phyloP scores from a whole-genome alignment of 2,797 vertebrate species.

The Epinephelus malabaricus region DNA sequence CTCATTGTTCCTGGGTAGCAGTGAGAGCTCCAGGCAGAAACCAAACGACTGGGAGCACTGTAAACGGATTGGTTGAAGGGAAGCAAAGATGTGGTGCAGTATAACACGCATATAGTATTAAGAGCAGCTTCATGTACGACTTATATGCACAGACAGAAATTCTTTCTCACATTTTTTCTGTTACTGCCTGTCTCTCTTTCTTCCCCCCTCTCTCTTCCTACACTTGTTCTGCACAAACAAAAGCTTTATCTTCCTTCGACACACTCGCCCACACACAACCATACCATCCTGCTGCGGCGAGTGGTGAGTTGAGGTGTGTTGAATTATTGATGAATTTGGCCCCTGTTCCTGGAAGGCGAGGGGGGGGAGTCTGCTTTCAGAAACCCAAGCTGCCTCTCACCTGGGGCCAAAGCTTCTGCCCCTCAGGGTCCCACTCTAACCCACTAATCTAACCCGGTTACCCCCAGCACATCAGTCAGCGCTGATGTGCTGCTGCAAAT shows the following conservation, averaged over 20 bases:
- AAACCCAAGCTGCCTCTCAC: slow-evolving; percentile 85
- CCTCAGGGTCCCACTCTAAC: slow-evolving; percentile 60
- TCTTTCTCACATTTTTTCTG: slow-evolving; percentile 18
- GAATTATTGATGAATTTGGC: slow-evolving; percentile 86
- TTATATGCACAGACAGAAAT: slow-evolving; percentile 22
- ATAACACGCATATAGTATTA: slow-evolving; percentile 16
- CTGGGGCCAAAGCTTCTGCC: slow-evolving; percentile 71
- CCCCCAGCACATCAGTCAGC: slow-evolving; percentile 28
- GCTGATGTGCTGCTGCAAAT: slow-evolving; percentile 40
- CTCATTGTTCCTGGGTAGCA: slow-evolving; percentile 83
- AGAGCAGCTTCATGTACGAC: not conserved
- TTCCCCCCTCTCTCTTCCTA: slow-evolving; percentile 31
- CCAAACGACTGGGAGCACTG: slow-evolving; percentile 65
- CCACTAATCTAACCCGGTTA: slow-evolving; percentile 61
- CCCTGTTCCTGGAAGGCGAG: slow-evolving; percentile 85
- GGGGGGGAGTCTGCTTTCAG: slow-evolving; percentile 86
- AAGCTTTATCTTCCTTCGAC: slow-evolving; percentile 70
- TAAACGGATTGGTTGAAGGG: slow-evolving; percentile 61
- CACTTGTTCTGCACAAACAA: slow-evolving; percentile 69
- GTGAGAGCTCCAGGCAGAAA: slow-evolving; percentile 75
- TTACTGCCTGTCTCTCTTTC: not conserved
- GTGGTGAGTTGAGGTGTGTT: slow-evolving; percentile 77
- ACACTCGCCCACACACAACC: slow-evolving; percentile 73
- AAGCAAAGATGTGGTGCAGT: slow-evolving; percentile 38
- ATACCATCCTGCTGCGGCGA: slow-evolving; percentile 61